Percentiles rank a stretch among this genome's conserved stretches.
phyloP scores from a whole-genome alignment of 2,888 invertebrate species.

The Dryobota labecula region DNA sequence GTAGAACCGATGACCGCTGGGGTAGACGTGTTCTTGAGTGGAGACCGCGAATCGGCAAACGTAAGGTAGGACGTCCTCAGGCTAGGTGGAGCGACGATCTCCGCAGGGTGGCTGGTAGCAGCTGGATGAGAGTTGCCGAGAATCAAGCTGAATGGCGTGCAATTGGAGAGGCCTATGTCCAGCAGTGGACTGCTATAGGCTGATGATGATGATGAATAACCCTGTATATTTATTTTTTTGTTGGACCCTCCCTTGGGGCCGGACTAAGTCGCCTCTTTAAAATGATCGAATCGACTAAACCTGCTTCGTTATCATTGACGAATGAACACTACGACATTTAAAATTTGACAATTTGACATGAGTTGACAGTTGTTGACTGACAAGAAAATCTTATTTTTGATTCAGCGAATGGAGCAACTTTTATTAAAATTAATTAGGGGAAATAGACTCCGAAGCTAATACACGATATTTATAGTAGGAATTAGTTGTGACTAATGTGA shows the following conservation, averaged over 20 bases:
- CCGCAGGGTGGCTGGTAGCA: no score
- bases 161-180: no score
- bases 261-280: neutral
- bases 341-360: conserved; percentile 37
- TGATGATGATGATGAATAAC: no score
- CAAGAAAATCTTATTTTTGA: conserved; percentile 55
- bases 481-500: conserved; percentile 28
- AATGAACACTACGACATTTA: conserved; percentile 42
- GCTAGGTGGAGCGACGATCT: no score
- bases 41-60: no score
- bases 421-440: conserved; percentile 28
- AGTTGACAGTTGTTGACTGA: conserved; percentile 38
- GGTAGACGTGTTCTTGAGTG: no score
- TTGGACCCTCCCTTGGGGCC: neutral
- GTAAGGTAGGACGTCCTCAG: no score
- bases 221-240: neutral
- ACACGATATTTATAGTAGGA: conserved; percentile 25
- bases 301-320: no score
- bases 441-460: conserved; percentile 40
- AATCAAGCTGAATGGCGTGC: no score
- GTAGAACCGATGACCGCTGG: no score
- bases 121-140: no score
- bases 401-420: conserved; percentile 46
- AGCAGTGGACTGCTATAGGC: no score
- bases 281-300: conserved; percentile 38